Evolutionary conservation across 2,888 invertebrate species (phyloP).

Genomic region (Parascotia fuliginaria): DNA sequence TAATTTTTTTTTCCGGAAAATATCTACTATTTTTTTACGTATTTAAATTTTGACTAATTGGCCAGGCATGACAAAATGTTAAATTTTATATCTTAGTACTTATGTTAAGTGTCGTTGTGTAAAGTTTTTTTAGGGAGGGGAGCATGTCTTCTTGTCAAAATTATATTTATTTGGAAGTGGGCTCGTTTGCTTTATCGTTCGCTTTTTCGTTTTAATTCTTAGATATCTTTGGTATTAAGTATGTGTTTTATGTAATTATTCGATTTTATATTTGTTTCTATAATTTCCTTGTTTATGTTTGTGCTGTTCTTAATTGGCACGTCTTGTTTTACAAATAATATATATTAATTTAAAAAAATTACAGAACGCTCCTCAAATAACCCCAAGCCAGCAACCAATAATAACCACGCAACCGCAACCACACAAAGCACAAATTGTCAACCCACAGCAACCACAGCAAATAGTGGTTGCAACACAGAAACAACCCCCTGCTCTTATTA

Average conservation of each 20-base stretch:
- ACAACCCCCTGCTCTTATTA: conserved; percentile 72
- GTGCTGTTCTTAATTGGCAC: neutral
- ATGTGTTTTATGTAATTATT: neutral
- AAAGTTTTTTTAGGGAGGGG: neutral
- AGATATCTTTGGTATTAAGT: neutral
- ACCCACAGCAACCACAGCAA: conserved; percentile 70
- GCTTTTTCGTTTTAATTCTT: neutral
- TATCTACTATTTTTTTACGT: neutral
- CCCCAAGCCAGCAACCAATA: conserved; percentile 79
- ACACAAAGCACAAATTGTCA: conserved; percentile 82
- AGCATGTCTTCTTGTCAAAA: conserved; percentile 2
- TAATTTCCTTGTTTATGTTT: neutral
- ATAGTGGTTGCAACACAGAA: conserved; percentile 73
- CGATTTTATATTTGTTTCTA: neutral
- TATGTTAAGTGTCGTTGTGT: no score
- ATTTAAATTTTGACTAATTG: neutral
- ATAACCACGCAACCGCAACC: conserved; percentile 81
- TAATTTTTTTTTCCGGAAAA: neutral
- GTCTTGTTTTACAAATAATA: neutral
- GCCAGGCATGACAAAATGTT: conserved; percentile 19
- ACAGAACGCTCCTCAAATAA: conserved; percentile 77
- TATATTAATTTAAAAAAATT: conserved; percentile 10
- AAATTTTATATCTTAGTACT: no score
- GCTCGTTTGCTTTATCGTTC: conserved; percentile 1
- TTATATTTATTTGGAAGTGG: conserved; percentile 2